These are phyloP conservation scores for Patella depressa DNA, from an alignment of 2,888 invertebrate genomes.

Conservation along the genomic window DNA sequence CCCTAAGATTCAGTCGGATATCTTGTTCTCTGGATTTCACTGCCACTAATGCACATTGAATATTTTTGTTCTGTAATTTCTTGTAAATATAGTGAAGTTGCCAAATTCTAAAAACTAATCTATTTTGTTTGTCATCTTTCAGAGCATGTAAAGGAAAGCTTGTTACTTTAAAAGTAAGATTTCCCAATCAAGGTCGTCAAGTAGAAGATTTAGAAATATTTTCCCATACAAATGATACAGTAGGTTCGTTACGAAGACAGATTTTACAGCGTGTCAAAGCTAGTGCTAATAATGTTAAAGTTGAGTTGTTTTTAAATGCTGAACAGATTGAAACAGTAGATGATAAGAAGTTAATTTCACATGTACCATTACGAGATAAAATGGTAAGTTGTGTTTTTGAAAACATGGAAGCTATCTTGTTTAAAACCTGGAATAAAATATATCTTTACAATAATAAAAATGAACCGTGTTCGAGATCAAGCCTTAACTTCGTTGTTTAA, in stretches of 20 bases:
- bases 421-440: no score
- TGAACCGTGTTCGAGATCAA: no score
- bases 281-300: slow-evolving; percentile 81
- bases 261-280: slow-evolving; percentile 73
- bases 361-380: slow-evolving; percentile 89
- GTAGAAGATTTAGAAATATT: slow-evolving; percentile 90
- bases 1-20: no score
- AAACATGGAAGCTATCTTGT: no score
- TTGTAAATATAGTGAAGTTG: no score
- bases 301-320: slow-evolving; percentile 91
- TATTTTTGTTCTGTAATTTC: no score
- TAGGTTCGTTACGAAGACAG: slow-evolving; percentile 84
- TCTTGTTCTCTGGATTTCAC: no score
- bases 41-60: no score
- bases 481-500: no score
- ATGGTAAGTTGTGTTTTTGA: slow-evolving; percentile 76
- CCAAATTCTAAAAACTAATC: no score
- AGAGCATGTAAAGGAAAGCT: slow-evolving; percentile 93
- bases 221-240: slow-evolving; percentile 94
- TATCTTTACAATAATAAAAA: no score
- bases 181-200: slow-evolving; percentile 85
- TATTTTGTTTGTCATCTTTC: slow-evolving; percentile 32
- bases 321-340: slow-evolving; percentile 89
- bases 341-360: slow-evolving; percentile 88
- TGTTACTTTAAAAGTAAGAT: slow-evolving; percentile 86